Base-by-base conservation (phyloP, 1,140 invertebrate genomes). In the Zaprionus ghesquierei region DNA sequence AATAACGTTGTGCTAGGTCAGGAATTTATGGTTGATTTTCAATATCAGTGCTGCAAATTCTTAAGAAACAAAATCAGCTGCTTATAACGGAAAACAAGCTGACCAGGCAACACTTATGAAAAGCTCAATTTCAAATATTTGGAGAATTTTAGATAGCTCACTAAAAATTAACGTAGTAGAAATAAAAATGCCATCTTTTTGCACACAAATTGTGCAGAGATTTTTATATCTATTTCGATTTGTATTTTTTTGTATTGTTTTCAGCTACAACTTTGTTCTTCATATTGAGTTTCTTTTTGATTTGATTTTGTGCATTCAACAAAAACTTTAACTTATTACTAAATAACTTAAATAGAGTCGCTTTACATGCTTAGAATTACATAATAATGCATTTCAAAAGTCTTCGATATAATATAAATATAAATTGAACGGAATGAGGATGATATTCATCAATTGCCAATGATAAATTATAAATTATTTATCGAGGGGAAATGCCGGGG, bases 331-430 rank as follows among this genome's bases (percentile, higher is more conserved):
- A 73, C 84, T 87, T 89, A 89, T 68, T 13, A 79, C 79, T 87
- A 89, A 75, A 78, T 86, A 85, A 86, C 82, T 86, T 87, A 86
- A 84, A 74, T 69, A 85, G 65, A 75, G 49, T 68, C 61, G 68
- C 69, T 81, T 74, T 77, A 69, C 54, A 82, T 73, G 64, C 82
- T 82, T 82, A 86, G 23, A 82, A 79, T 69, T 86, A 89, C 61
- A 87, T 70, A 86, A 86, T 81, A 85, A 86, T 81, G 76, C 64
- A 71, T 84, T 54, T 54, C 74, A 75, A 70, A 76, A 84, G 80
- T 84, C 76, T 84, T 81, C 70, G 64, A 79, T 87, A 79, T 85
- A 81, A 86, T 81, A 86, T 78, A 79, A 77, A 71, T 86, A 81
- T 84, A 82, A 74, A 58, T 64, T 81, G 79, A 79, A 76, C 82